Base-by-base conservation (phyloP, 2,113 vertebrate species). In the Lepus americanus region DNA sequence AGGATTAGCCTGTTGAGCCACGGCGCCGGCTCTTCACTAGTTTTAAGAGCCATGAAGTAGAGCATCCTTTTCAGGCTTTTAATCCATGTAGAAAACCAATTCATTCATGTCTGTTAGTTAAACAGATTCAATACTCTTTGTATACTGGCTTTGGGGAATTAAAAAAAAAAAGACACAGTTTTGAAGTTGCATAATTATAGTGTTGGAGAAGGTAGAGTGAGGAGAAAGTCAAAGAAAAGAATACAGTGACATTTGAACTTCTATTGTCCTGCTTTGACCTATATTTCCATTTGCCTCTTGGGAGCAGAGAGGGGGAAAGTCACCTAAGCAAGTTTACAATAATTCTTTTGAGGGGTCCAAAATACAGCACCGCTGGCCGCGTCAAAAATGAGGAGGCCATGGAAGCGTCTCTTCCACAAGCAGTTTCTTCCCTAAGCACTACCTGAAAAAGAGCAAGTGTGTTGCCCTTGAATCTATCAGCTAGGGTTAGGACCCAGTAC, bases 381-480 rank as follows among this genome's bases (percentile, higher is more conserved):
- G 84, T 61, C 44, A 66, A 80, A 80, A 12, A 36, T 8, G 16
- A 83, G 27, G 55, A 6, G 16, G 5, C 23, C 59, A n/a, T 6
- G 49, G 10, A 77, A 51, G 9, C n/a, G 63, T 13, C 27, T 13
- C 31, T 16, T n/a, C 36, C 69, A 59, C 20, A 39, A 11, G 29
- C 3, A 10, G 10, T 63, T 85, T 74, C 82, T 90, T 69, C 29
- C 69, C 79, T 67, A 73, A 92, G 23, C 25, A 27, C 8, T 13
- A 78, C 64, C 76, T 78, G 78, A n/a, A 83, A 78, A 77, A 63
- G 39, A 87, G 19, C 67, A 83, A 79, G 76, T 49, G 49, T 69
- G 20, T 67, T 79, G 33, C 16, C 89, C 91, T 94, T 16, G 36
- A 78, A 79, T 85, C 78, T 82, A 29, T 44, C 53, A 9, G 1